Evolutionary conservation across 2,797 vertebrate species (phyloP).

Genomic region (Hozukius guyotensis): DNA sequence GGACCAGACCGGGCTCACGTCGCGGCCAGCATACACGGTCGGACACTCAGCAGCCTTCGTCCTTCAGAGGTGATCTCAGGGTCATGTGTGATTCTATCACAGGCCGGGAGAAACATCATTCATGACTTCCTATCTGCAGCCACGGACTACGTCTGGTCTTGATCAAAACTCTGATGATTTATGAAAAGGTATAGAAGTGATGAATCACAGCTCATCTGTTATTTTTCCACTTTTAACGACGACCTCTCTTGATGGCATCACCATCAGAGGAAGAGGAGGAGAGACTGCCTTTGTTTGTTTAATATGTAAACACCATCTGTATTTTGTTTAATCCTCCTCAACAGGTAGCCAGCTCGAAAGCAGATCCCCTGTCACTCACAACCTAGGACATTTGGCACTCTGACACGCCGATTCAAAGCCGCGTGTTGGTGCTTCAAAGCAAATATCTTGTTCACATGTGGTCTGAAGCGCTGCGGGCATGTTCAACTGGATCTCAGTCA

Average conservation of each 20-base stretch:
- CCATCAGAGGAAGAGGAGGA: slow-evolving; percentile 6
- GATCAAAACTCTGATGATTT: not conserved
- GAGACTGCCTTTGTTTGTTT: slow-evolving; percentile 49
- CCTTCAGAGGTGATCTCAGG: slow-evolving; percentile 68
- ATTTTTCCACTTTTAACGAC: not conserved
- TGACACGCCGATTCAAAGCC: slow-evolving; percentile 52
- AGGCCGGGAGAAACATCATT: slow-evolving; percentile 33
- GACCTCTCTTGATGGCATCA: slow-evolving; percentile 16
- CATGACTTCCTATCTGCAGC: slow-evolving; percentile 28
- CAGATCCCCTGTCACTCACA: slow-evolving; percentile 70
- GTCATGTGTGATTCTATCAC: slow-evolving; percentile 54
- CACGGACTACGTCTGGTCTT: not conserved
- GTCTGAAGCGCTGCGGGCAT: slow-evolving; percentile 62
- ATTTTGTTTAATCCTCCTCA: slow-evolving; percentile 77
- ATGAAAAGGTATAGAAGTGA: not conserved
- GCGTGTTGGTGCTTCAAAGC: slow-evolving; percentile 78
- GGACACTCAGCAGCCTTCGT: slow-evolving; percentile 58
- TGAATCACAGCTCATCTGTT: not conserved
- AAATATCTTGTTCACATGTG: slow-evolving; percentile 67
- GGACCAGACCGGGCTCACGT: slow-evolving; percentile 46
- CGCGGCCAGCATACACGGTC: slow-evolving; percentile 43
- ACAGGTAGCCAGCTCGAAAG: slow-evolving; percentile 75
- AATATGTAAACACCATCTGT: slow-evolving; percentile 75
- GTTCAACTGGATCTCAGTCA: slow-evolving; percentile 69
- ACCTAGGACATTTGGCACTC: slow-evolving; percentile 73